Base-by-base conservation (phyloP, 2,113 vertebrate genomes). In the Penelope pileata region DNA sequence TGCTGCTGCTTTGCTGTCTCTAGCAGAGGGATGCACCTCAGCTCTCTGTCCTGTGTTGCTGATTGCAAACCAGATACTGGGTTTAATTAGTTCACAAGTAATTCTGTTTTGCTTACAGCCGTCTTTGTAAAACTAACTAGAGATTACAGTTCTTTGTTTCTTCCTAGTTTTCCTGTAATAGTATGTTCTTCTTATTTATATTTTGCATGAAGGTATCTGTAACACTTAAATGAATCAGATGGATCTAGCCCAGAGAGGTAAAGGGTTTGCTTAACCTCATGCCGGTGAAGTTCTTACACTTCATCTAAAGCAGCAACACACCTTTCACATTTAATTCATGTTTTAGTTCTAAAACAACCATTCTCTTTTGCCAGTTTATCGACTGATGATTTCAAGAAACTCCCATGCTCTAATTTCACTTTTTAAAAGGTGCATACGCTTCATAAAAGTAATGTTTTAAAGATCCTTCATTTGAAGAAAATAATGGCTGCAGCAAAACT, bases 31-130 rank as follows among this genome's bases (percentile, higher is more conserved):
- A 8, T 36, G 67, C 16, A 1, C 29, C 47, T 51, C 47, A 40
- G 48, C 17, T 45, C 47, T 75, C 60, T 0, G 0, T 17, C 13
- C 32, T 9, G 0, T 22, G 29, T 13, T 43, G 42, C 48, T 0
- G 1, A 5, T 36, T 43, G 23, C 23, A 26, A 79, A 64, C 29
- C 32, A 72, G 56, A 36, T 50, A 75, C 3, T 5, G 14, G 23
- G 9, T 34, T 43, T 75, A 3, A 64, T 50, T 67, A 5, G 1
- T 68, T 78, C 54, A 53, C 16, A 83, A 84, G 56, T 13, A 40
- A 45, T 75, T 70, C 38, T 67, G 1, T 18, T 78, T 47, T 29
- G 19, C 59, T 67, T 42, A 32, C n/a, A 1, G 1, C 40, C 51
- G 4, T 16, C n/a, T 45, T 34, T 77, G 58, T 86, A 59, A 92